Evolutionary conservation across 2,113 vertebrate species (phyloP).

Genomic region (Mobula birostris): DNA sequence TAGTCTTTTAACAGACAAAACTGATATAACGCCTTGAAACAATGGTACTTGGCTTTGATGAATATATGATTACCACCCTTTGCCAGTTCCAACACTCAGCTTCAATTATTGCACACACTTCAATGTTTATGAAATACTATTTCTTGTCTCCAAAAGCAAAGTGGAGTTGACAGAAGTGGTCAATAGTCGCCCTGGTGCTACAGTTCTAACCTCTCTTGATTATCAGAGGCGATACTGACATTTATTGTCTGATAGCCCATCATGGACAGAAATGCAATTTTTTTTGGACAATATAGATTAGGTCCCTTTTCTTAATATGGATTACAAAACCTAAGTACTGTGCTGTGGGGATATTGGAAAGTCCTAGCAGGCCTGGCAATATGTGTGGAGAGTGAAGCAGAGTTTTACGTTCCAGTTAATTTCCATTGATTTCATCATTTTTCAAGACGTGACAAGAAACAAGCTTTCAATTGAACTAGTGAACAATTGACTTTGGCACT

Average conservation of each 20-base stretch:
- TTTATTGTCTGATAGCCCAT: not conserved
- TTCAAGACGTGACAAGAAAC: not conserved
- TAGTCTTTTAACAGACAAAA: not conserved
- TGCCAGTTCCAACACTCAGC: not conserved
- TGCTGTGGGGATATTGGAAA: too few species aligned
- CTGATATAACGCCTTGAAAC: not conserved
- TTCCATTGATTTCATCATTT: too few species aligned
- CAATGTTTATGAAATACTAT: not conserved
- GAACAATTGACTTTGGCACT: not conserved
- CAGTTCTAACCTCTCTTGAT: too few species aligned
- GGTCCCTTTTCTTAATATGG: too few species aligned
- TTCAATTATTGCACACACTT: not conserved
- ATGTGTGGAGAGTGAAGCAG: too few species aligned
- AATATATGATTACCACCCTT: not conserved
- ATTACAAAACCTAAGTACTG: too few species aligned
- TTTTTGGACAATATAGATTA: not conserved
- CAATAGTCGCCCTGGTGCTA: not conserved
- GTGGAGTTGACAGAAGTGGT: not conserved
- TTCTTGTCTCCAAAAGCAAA: not conserved
- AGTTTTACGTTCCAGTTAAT: too few species aligned
- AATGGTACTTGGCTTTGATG: not conserved
- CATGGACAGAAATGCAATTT: not conserved
- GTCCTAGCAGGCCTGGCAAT: too few species aligned
- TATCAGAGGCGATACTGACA: too few species aligned
- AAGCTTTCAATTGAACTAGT: not conserved